Evolutionary conservation across 2,888 invertebrate species (phyloP).

Genomic region (Meganola albula): DNA sequence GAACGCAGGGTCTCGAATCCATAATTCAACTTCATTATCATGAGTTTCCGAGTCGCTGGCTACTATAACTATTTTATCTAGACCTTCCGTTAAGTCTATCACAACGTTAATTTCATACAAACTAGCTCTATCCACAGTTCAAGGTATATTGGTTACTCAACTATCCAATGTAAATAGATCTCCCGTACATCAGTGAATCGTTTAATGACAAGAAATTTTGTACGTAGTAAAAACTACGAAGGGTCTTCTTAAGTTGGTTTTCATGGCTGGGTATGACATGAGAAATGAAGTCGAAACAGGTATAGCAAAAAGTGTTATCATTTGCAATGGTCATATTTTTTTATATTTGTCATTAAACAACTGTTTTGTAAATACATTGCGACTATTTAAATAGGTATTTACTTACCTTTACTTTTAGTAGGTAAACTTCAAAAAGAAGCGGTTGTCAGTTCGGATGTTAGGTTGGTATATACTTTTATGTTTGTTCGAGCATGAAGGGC

Average conservation of each 20-base stretch:
- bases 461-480: too few relatives aligned
- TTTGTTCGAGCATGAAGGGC: too few relatives aligned
- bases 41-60: slow-evolving; percentile 58
- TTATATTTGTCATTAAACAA: too few relatives aligned
- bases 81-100: slow-evolving; percentile 29
- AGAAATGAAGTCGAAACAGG: slow-evolving; percentile 54
- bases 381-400: too few relatives aligned
- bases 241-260: slow-evolving; percentile 34
- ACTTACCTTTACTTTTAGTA: too few relatives aligned
- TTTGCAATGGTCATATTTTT: slow-evolving; percentile 31
- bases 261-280: slow-evolving; percentile 46
- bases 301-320: too few relatives aligned
- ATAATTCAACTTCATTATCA: slow-evolving; percentile 62
- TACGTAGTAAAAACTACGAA: slow-evolving; percentile 16
- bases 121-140: slow-evolving; percentile 25
- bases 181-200: slow-evolving; percentile 22
- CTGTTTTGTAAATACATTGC: too few relatives aligned
- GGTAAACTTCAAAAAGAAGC: too few relatives aligned
- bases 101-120: slow-evolving; percentile 14
- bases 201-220: slow-evolving; percentile 15
- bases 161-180: slow-evolving; percentile 37
- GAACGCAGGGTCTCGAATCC: slow-evolving; percentile 40
- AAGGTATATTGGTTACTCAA: slow-evolving; percentile 27
- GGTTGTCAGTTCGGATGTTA: too few relatives aligned
- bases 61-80: slow-evolving; percentile 34